Conservation (phyloP, 2,797 vertebrate genomes). For the Protosalanx chinensis region DNA sequence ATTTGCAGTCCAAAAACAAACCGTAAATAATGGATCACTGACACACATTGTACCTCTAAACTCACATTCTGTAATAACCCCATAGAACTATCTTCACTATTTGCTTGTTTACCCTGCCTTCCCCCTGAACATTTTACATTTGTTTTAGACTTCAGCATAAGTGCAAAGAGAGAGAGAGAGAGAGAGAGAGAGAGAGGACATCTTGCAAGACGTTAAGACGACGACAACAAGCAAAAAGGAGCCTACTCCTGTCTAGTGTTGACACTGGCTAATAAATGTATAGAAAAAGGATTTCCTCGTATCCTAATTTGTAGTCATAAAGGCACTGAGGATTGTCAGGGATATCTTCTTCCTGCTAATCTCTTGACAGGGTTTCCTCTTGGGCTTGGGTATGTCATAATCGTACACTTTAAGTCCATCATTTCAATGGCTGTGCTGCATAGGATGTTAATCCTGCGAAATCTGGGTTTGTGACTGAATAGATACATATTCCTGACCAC, state of each 20-base stretch:
- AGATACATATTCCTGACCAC: slow-evolving; percentile 27
- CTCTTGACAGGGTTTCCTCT: slow-evolving; percentile 65
- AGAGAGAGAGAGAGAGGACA: slow-evolving; percentile 59
- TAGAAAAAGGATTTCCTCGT: slow-evolving; percentile 59
- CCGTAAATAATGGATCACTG: slow-evolving; percentile 82
- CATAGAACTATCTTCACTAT: slow-evolving; percentile 69
- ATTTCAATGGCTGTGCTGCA: slow-evolving; percentile 73
- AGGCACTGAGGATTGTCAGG: slow-evolving; percentile 51
- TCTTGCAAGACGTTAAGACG: slow-evolving; percentile 62
- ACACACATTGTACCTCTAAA: slow-evolving; percentile 74
- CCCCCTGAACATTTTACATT: slow-evolving; percentile 57
- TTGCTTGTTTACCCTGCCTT: slow-evolving; percentile 68
- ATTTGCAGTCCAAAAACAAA: slow-evolving; percentile 75
- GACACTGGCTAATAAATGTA: slow-evolving; percentile 58
- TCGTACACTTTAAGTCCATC: slow-evolving; percentile 76
- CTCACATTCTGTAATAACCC: slow-evolving; percentile 78
- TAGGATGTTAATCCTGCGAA: slow-evolving; percentile 73
- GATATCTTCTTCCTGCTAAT: slow-evolving; percentile 61
- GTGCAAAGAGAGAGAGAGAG: slow-evolving; percentile 36
- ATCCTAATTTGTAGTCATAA: slow-evolving; percentile 58
- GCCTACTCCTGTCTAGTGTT: slow-evolving; percentile 42
- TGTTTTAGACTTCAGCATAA: slow-evolving; percentile 64
- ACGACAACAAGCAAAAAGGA: slow-evolving; percentile 59
- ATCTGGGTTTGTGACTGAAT: slow-evolving; percentile 65
- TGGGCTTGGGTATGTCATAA: slow-evolving; percentile 64